Base-by-base conservation (phyloP, 2,797 vertebrate species). In the Streptopelia turtur region DNA sequence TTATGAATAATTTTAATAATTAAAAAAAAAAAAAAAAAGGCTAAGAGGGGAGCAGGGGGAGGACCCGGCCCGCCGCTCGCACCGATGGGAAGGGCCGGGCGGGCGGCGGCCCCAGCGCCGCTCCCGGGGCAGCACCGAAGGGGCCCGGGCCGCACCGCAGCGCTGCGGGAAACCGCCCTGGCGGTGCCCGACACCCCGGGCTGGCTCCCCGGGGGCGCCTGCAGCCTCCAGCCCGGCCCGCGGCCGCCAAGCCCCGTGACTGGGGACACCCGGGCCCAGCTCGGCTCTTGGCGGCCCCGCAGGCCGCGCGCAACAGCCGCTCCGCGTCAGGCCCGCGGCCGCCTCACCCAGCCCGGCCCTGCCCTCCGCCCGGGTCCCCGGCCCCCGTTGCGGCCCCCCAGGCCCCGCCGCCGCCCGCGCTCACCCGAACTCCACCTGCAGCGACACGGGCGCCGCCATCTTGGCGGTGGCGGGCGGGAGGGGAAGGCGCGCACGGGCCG, bases 381-480 rank as follows among this genome's bases (percentile, higher is more conserved):
- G 22, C 15, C 57, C 56, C 65, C 39, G 28, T 22, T 37, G n/a
- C 53, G 16, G n/a, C 13, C 61, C 61, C 55, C 89, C 47, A 35
- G 35, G 22, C n/a, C 79, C 45, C 37, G 61, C 77, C 81, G 81
- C 87, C 90, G 82, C 90, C 72, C 70, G 72, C 88, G 74, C 99
- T 96, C 97, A 99, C 99, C 99, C 98, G 97, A 99, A 99, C 97
- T 99, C 98, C 98, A 99, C 97, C 69, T 98, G 98, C 79, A 99
- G 92, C 45, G 97, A 98, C 94, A 99, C 39, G 98, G 99, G 98
- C 96, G 99, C 98, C 87, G 99, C 99, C 99, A 99, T 99, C 68
- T 98, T 99, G 92, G 76, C 75, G 90, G 85, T 81, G 52, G 68
- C 64, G 59, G 74, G 68, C 31, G 53, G 63, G 87, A 68, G 55